Conservation (phyloP, 2,113 vertebrate genomes). For the Mustela nigripes region DNA sequence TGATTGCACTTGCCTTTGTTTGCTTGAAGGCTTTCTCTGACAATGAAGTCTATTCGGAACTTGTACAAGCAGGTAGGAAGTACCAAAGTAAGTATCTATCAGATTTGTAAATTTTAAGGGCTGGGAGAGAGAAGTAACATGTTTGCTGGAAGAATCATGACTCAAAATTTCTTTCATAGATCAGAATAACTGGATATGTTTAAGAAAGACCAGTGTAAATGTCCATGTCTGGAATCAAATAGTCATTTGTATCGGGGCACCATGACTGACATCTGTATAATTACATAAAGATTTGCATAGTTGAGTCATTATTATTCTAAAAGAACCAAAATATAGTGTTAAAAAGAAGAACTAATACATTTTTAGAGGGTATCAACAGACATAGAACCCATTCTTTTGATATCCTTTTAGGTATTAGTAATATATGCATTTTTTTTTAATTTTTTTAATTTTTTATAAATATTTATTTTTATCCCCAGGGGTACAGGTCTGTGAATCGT, state of each 20-base stretch:
- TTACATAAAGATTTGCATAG: not conserved
- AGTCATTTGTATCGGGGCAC: not conserved
- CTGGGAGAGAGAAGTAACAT: not conserved
- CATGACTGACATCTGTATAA: not conserved
- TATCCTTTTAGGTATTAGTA: not conserved
- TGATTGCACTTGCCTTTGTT: not conserved
- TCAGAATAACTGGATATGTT: not conserved
- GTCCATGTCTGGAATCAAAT: not conserved
- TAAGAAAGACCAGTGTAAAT: not conserved
- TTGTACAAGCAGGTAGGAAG: not conserved
- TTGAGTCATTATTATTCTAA: not conserved
- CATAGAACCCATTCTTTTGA: not conserved
- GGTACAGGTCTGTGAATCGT: too few species aligned
- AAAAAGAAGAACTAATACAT: not conserved
- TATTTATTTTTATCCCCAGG: too few species aligned
- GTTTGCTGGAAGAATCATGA: not conserved
- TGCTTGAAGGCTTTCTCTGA: not conserved
- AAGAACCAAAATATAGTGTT: not conserved
- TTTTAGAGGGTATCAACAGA: not conserved
- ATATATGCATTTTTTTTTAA: not conserved
- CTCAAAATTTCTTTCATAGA: not conserved
- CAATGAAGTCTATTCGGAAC: not conserved
- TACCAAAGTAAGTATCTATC: not conserved
- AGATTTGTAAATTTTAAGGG: slow-evolving; percentile 1
- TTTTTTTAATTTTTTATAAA: too few species aligned